Base-by-base conservation (phyloP, 1,140 invertebrate genomes). In the Drosophila mauritiana region DNA sequence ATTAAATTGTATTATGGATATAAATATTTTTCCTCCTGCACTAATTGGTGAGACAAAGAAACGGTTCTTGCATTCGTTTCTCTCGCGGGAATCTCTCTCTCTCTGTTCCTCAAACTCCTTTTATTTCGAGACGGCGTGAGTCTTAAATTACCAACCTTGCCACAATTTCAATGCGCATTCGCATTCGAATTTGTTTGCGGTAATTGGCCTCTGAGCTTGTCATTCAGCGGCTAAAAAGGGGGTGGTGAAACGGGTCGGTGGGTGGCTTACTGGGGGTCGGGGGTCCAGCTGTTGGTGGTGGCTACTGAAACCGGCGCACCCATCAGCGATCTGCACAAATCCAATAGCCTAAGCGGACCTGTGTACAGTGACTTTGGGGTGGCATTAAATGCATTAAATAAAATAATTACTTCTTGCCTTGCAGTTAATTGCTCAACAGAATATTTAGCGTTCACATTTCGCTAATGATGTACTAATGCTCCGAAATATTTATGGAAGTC, bases 91-190 rank as follows among this genome's bases (percentile, higher is more conserved):
- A 68, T 63, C 42, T 52, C 45, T 52, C 45, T 52, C 45, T 63
- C 37, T 48, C 39, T 43, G 55, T 56, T 37, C 51, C 49, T 53
- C 64, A 39, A 34, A 13, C 51, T 61, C 45, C 54, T 52, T 53
- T 46, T 65, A 40, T 59, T 45, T 46, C 43, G 48, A 45, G 57
- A 51, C 80, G 77, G 85, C 85, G 85, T 90, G 85, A 90, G 85
- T 90, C 85, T 90, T 90, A 90, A 90, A 90, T 90, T 90, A 90
- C 81, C 85, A 90, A 90, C 85, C 85, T 90, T 90, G 85, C 85
- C 85, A 90, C 85, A 90, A 90, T 85, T 90, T 80, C 86, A 90
- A 81, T 86, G 79, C 78, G 79, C 84, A 90, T 89, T 90, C 85
- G 85, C 80, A 90, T 85, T 89, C 85, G 85, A 90, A 86, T 90